A percentile compares a stretch with the other conserved stretches of the same genome.
These are phyloP conservation scores for Oreochromis mossambicus DNA, from an alignment of 2,797 vertebrate genomes.

Conservation along the genomic window DNA sequence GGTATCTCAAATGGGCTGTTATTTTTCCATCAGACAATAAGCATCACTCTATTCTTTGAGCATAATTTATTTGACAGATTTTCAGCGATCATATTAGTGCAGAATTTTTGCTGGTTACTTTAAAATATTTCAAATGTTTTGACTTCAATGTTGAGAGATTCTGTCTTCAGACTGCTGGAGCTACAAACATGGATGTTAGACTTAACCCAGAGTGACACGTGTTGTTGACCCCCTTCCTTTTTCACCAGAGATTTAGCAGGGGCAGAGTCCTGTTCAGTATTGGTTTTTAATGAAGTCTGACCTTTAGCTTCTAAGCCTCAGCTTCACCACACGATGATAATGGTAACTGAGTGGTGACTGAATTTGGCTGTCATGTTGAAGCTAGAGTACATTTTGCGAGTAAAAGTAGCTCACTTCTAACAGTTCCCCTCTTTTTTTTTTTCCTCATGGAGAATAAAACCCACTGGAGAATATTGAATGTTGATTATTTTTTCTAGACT, in stretches of 20 bases:
- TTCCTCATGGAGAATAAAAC: not conserved
- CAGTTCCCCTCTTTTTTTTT: not conserved
- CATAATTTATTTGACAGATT: not conserved
- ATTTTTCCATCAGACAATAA: not conserved
- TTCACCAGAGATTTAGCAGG: slow-evolving; percentile 57
- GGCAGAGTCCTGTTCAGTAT: slow-evolving; percentile 29
- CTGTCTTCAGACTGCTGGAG: not conserved
- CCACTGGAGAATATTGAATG: not conserved
- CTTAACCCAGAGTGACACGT: slow-evolving; percentile 50
- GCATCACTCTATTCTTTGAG: not conserved
- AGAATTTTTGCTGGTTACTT: not conserved
- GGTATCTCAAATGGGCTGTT: not conserved
- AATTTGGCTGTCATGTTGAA: not conserved
- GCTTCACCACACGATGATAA: not conserved
- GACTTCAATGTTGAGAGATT: not conserved
- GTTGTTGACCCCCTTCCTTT: slow-evolving; percentile 12
- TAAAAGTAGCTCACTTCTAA: not conserved
- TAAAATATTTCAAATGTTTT: not conserved
- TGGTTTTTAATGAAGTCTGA: slow-evolving; percentile 55
- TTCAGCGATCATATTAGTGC: not conserved
- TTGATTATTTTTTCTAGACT: slow-evolving; percentile 28
- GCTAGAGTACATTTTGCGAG: not conserved
- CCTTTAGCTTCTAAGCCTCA: slow-evolving; percentile 16
- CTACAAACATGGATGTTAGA: slow-evolving; percentile 12
- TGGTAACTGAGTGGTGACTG: not conserved